phyloP scores from a whole-genome alignment of 1,140 invertebrate genomes.

The Drosophila leontia region DNA sequence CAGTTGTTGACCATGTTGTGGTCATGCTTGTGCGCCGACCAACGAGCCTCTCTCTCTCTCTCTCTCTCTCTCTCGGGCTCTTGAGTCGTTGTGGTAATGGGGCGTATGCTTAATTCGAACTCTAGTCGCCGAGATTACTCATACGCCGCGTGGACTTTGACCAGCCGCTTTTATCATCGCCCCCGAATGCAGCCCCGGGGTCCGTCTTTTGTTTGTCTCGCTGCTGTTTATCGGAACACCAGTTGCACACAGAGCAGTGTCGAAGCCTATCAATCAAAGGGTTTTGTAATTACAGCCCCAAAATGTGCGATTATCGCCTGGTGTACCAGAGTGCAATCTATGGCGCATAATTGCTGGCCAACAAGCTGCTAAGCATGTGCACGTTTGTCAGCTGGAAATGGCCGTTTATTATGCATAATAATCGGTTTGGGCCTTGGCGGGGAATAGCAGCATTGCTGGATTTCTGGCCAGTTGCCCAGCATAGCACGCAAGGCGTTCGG shows the following conservation, averaged over 20 bases:
- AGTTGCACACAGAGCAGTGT: conserved; percentile 15
- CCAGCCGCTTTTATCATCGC: conserved; percentile 34
- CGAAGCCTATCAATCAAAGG: conserved; percentile 21
- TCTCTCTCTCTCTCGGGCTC: conserved; percentile 2
- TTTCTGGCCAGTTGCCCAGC: conserved; percentile 1
- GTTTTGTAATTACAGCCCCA: conserved; percentile 34
- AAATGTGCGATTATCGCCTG: conserved; percentile 23
- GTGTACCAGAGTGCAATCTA: conserved; percentile 27
- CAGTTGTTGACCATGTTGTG: conserved; percentile 32
- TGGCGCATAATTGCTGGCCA: conserved; percentile 47
- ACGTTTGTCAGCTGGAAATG: conserved; percentile 51
- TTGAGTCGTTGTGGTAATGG: conserved; percentile 20
- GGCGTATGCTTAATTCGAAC: conserved; percentile 50
- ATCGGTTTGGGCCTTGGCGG: not conserved
- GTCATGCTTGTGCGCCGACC: conserved; percentile 36
- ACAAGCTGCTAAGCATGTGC: conserved; percentile 39
- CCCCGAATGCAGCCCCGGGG: conserved; percentile 22
- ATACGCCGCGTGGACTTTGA: conserved; percentile 69
- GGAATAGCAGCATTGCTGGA: not conserved
- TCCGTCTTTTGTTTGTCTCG: conserved; percentile 8
- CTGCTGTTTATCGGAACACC: conserved; percentile 42
- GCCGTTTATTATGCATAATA: conserved; percentile 41
- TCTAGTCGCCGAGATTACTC: conserved; percentile 50
- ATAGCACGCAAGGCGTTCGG: conserved; percentile 47
- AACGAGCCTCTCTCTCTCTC: not conserved